Evolutionary conservation across 64 coral and sea anemone genomes (phyloP).

Genomic region (Actinia tenebrosa): DNA sequence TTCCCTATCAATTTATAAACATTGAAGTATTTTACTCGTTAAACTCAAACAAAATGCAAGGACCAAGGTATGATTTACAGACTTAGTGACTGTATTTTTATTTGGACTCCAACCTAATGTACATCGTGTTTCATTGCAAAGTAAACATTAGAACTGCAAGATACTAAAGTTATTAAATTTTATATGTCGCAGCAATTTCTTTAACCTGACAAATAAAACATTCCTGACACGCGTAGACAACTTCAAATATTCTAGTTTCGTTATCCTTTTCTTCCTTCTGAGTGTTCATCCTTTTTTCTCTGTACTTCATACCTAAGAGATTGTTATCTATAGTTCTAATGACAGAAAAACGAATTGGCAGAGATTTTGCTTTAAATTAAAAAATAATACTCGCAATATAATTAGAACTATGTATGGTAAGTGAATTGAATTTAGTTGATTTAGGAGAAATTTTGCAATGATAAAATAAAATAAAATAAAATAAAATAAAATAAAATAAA

Average conservation of each 20-base stretch:
- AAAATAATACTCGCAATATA: background rate
- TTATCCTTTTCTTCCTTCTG: background rate
- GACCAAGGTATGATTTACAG: background rate
- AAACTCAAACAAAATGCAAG: background rate
- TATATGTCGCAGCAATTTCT: background rate
- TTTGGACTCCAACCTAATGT: background rate
- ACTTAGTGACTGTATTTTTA: background rate
- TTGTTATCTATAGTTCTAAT: background rate
- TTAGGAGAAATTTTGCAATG: background rate
- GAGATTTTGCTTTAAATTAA: background rate
- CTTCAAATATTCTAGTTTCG: background rate
- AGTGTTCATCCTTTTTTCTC: background rate
- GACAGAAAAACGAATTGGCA: background rate
- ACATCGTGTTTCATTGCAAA: background rate
- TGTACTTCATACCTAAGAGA: background rate
- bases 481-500: no score
- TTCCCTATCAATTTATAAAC: background rate
- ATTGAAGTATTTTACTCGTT: background rate
- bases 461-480: no score
- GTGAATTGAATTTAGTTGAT: background rate
- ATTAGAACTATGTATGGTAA: background rate
- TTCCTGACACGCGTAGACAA: background rate
- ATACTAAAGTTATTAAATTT: slow-evolving; percentile 6
- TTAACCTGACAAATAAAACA: background rate
- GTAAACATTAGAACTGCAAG: background rate